These are phyloP conservation scores for Chrysomela aeneicollis DNA, from an alignment of 2,888 invertebrate species.

Conservation along the genomic window DNA sequence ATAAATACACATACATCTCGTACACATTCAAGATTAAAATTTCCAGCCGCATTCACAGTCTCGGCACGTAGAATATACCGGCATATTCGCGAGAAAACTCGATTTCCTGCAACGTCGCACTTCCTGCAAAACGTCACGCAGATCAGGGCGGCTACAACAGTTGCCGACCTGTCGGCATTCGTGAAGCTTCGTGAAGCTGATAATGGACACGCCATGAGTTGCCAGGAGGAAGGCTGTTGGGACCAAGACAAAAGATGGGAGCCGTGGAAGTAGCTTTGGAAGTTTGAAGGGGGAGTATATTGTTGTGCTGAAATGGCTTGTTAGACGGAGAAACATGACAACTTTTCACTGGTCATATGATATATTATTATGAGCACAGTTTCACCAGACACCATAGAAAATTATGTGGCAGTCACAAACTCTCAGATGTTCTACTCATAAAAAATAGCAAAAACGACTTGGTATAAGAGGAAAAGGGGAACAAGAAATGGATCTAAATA, in stretches of 20 bases:
- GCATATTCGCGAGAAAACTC: conserved; percentile 19
- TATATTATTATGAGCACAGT: too few species aligned
- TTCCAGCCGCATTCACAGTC: conserved; percentile 21
- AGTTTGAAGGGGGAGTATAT: too few species aligned
- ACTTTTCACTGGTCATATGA: too few species aligned
- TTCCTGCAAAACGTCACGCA: conserved; percentile 11
- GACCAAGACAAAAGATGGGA: background rate
- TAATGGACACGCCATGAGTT: background rate
- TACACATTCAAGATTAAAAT: conserved; percentile 23
- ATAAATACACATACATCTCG: background rate
- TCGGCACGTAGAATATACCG: conserved; percentile 21
- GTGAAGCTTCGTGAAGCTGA: background rate
- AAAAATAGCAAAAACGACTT: too few species aligned
- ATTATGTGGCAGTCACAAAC: too few species aligned
- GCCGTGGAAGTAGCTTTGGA: too few species aligned
- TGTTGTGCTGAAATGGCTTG: too few species aligned
- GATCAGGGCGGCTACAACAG: conserved; percentile 1
- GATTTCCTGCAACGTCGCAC: conserved; percentile 28
- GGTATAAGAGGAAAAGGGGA: too few species aligned
- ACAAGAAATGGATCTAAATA: too few species aligned
- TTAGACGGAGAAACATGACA: too few species aligned
- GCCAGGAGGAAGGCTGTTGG: background rate
- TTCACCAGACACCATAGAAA: too few species aligned
- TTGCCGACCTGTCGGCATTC: background rate
- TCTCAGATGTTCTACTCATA: too few species aligned